Evolutionary conservation across 2,888 invertebrate genomes (phyloP), one percentile per base, ranked within the genome.

Genomic region (Conops quadrifasciatus): DNA sequence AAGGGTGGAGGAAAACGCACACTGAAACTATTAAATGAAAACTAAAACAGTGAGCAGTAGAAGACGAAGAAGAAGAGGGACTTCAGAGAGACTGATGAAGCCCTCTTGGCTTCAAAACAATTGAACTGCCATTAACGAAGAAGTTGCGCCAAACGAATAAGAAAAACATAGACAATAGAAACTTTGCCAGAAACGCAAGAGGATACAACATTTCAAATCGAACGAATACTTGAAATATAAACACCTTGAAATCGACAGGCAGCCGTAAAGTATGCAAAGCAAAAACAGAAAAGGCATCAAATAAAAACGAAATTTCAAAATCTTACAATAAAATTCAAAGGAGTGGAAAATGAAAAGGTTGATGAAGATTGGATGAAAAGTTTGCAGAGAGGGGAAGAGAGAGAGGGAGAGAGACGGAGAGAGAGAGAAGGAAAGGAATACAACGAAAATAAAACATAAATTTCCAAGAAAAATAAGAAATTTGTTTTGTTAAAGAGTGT

Each of bases 191-290:
- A n/a, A n/a, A 11, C 49, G 49, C 15, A n/a, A 4, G 49, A 49
- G n/a, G 13, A 4, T 4, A 49, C 15, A 49, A 16, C 16, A 16
- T n/a, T 49, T 49, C 49, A 49, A 49, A 49, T 49, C 15, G n/a
- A n/a, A n/a, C n/a, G n/a, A 49, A 15, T 45, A 56, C 58, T 26
- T 26, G 58, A 58, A 58, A 58, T 26, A 58, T 9, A 58, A 58
- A 58, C 56, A 56, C 56, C 56, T 56, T 56, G 13, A 24, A 56
- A 24, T 13, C 19, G 21, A 19, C 16, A 9, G 21, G 21, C 56
- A 24, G 3, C 19, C n/a, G n/a, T n/a, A n/a, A n/a, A n/a, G n/a
- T n/a, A n/a, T n/a, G 21, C 13, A 19, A 9, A 21, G 56, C 11
- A 0, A 28, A 58, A 2, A 13, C 9, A 19, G 16, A 28, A 26